phyloP scores from a whole-genome alignment of 2,113 vertebrate species.

The Mormyrus lacerda region DNA sequence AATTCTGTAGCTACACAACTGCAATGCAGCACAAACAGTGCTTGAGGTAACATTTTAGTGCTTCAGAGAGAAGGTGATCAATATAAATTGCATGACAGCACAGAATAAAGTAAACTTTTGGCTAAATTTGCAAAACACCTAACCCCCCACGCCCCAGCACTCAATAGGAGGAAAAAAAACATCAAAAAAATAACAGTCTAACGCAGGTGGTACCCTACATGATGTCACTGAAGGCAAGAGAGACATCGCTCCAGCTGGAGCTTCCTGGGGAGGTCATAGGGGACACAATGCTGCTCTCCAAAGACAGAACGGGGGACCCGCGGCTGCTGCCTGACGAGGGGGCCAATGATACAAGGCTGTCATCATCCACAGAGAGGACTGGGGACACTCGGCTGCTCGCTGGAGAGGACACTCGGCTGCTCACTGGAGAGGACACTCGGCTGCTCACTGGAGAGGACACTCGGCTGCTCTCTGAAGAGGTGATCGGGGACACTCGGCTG shows the following conservation, averaged over 20 bases:
- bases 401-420: not conserved
- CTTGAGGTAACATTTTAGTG: not conserved
- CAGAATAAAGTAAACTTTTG: not conserved
- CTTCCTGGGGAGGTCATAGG: conserved; percentile 38
- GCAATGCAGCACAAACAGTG: not conserved
- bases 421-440: not conserved
- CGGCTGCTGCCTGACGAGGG: not conserved
- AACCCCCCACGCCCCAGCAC: not conserved
- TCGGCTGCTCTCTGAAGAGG: conserved; percentile 17
- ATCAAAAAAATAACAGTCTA: not conserved
- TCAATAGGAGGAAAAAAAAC: not conserved
- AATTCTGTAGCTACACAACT: not conserved
- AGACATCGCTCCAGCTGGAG: not conserved
- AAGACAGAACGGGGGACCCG: not conserved
- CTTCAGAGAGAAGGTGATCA: not conserved
- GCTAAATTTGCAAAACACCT: not conserved
- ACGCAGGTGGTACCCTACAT: not conserved
- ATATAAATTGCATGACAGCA: not conserved
- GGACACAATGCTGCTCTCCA: conserved; percentile 28
- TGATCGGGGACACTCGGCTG: not conserved
- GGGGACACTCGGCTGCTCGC: not conserved
- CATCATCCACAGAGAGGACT: not conserved
- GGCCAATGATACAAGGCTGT: not conserved
- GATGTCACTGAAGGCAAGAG: not conserved
- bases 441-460: not conserved